phyloP scores from a whole-genome alignment of 2,888 invertebrate species.

The Dryobotodes eremita region DNA sequence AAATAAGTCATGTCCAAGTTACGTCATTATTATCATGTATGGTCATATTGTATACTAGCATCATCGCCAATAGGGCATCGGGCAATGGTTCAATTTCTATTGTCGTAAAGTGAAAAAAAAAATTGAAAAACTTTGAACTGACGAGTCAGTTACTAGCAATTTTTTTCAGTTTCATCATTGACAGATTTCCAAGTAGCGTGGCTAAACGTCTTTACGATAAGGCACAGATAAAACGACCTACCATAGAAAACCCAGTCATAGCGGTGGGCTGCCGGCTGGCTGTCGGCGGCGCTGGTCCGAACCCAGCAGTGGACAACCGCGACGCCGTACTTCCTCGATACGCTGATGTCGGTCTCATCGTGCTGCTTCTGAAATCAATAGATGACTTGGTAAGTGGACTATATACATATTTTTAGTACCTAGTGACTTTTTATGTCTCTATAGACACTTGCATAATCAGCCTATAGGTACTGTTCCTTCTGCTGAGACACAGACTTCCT shows the following conservation, averaged over 20 bases:
- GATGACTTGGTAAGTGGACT: neutral
- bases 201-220: neutral
- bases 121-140: no score
- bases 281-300: slow-evolving; percentile 86
- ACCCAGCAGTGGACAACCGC: slow-evolving; percentile 86
- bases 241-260: slow-evolving; percentile 88
- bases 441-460: no score
- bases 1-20: neutral
- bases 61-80: neutral
- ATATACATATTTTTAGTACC: no score
- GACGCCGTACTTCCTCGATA: slow-evolving; percentile 88
- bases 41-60: neutral
- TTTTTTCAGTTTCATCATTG: neutral
- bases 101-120: no score
- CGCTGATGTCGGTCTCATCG: slow-evolving; percentile 88
- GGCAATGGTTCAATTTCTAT: neutral
- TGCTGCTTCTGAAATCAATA: slow-evolving; percentile 76
- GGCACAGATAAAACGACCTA: neutral
- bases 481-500: no score
- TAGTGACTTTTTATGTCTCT: no score
- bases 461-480: no score
- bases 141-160: neutral
- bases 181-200: neutral
- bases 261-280: slow-evolving; percentile 84
- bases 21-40: neutral